phyloP scores from a whole-genome alignment of 2,888 invertebrate genomes.

The Tinea semifulvella region DNA sequence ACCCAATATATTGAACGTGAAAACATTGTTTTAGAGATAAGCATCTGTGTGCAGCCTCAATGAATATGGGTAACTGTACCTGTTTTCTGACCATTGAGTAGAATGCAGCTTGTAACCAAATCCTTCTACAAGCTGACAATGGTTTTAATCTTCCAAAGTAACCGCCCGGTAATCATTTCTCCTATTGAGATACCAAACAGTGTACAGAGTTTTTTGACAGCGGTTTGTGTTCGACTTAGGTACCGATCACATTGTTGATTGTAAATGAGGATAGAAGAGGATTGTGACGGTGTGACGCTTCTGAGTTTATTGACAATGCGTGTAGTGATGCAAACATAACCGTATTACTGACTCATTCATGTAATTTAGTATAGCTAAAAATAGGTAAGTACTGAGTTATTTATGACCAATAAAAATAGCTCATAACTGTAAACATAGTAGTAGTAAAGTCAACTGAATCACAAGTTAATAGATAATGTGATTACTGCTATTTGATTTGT shows the following conservation, averaged over 20 bases:
- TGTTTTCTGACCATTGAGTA: conserved; percentile 40
- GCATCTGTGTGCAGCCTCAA: conserved; percentile 50
- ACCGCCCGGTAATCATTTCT: conserved; percentile 9
- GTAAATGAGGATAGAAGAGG: conserved; percentile 45
- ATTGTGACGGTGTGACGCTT: conserved; percentile 44
- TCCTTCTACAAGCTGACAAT: conserved; percentile 16
- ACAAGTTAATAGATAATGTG: too few species aligned
- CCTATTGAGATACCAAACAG: conserved; percentile 5
- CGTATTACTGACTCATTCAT: conserved; percentile 30
- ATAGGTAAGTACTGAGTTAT: too few species aligned
- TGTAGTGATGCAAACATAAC: conserved; percentile 47
- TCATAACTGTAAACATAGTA: too few species aligned
- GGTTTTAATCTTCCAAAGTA: conserved; percentile 8
- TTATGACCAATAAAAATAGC: too few species aligned
- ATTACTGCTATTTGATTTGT: too few species aligned
- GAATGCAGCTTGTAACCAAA: conserved; percentile 26
- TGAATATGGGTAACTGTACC: conserved; percentile 52
- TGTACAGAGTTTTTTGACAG: conserved; percentile 2
- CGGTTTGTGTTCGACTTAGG: conserved; percentile 1
- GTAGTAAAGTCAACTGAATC: too few species aligned
- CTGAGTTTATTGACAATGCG: conserved; percentile 35
- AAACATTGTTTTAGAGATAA: conserved; percentile 58
- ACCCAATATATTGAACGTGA: conserved; percentile 32
- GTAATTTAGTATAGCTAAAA: conserved; percentile 8
- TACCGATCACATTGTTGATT: conserved; percentile 28